A percentile compares a stretch with the other conserved stretches of the same genome.
Conservation (phyloP, 2,797 vertebrate genomes). For the Ctenosaura bakeri region DNA sequence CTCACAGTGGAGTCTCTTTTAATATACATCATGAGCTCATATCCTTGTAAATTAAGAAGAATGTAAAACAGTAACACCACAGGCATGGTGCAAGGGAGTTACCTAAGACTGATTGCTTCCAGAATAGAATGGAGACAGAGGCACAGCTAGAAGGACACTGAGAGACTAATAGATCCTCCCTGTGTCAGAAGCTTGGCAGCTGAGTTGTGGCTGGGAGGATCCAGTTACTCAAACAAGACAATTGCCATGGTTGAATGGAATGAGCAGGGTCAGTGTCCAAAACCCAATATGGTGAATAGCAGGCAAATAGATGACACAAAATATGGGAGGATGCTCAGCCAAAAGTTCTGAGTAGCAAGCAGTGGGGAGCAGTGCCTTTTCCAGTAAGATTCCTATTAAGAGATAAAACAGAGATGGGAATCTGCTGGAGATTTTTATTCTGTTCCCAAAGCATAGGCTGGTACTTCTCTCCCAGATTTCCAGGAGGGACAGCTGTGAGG, state of each 20-base stretch:
- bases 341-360: not conserved
- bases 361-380: not conserved
- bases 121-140: constrained; percentile 22
- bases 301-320: not conserved
- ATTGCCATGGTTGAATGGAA: not conserved
- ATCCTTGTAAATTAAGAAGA: constrained; percentile 10
- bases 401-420: no score
- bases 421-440: no score
- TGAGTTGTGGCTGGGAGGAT: not conserved
- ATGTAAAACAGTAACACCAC: not conserved
- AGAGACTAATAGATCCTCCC: constrained; percentile 7
- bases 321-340: no score
- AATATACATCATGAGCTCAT: constrained; percentile 24
- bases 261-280: not conserved
- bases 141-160: not conserved
- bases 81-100: constrained; percentile 33
- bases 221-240: constrained; percentile 3
- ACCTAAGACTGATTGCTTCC: not conserved
- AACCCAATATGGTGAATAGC: not conserved
- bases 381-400: no score
- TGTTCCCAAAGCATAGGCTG: no score
- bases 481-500: no score
- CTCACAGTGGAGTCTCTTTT: constrained; percentile 15
- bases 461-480: no score
- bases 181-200: constrained; percentile 15